Percentiles rank a stretch among this genome's conserved stretches.
Evolutionary conservation across 2,113 vertebrate species (phyloP).

Genomic region (Craseonycteris thonglongyai): DNA sequence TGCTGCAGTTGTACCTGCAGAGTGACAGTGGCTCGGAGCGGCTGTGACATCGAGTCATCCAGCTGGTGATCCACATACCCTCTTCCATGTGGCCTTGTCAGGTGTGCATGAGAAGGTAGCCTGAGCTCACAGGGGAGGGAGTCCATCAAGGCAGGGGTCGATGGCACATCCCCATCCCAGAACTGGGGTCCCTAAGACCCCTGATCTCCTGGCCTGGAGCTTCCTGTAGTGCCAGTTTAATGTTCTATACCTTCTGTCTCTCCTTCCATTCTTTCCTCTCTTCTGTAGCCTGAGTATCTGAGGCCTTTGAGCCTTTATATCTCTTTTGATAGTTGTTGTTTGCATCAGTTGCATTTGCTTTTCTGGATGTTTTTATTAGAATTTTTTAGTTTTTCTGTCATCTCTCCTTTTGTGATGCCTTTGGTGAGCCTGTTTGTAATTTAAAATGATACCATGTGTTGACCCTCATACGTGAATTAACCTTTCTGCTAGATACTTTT

Average conservation of each 20-base stretch:
- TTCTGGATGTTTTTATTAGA: neutral
- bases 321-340: neutral
- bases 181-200: neutral
- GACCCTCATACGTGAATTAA: rapidly evolving
- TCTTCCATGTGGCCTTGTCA: rapidly evolving
- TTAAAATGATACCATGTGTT: neutral
- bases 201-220: neutral
- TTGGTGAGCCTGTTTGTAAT: neutral
- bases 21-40: neutral
- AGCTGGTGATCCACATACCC: neutral
- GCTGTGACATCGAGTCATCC: neutral
- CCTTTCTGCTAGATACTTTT: neutral
- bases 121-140: rapidly evolving
- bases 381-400: neutral
- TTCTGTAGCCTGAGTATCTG: rapidly evolving
- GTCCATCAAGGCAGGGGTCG: too few species aligned
- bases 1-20: too few species aligned
- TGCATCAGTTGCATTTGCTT: neutral
- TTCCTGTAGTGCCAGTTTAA: rapidly evolving
- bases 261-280: neutral
- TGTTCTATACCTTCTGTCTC: too few species aligned
- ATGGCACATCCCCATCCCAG: neutral
- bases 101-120: neutral
- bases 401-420: neutral
- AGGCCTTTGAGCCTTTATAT: neutral